Evolutionary conservation across 2,797 vertebrate species (phyloP), one percentile per base, ranked within the genome.

Genomic region (Clarias fuscus): DNA sequence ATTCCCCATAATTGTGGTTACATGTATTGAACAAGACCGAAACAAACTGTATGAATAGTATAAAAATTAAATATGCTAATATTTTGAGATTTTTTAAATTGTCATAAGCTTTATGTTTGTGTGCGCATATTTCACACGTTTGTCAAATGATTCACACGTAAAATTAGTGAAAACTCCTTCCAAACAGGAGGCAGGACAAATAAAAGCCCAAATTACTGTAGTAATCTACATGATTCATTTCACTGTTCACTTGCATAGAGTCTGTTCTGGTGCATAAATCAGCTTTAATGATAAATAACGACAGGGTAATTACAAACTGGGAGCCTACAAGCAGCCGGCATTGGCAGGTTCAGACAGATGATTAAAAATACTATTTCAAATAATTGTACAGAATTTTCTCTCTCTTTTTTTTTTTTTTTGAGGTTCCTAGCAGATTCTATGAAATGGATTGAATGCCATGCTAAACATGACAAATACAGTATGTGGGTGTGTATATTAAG

Each of bases 271-370:
- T 43, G 67, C 37, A 59, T 85, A 85, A 85, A 81, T 79, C 56
- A 33, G 84, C 40, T 62, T 15, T 62, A 62, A 80, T 71, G 67
- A 72, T 72, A 72, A 81, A 79, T 85, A 56, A 68, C 14, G 40
- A 59, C 73, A 58, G 61, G 20, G 43, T 85, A 59, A 70, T 78
- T 78, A 68, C 62, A 70, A 58, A 61, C 61, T 59, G 56, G 24
- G 6, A 72, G 67, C n/a, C 53, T 71, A 79, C 77, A 62, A 80
- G 67, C 78, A 73, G n/a, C 40, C 27, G 0, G 3, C 67, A 81
- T 80, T 33, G 37, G 58, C 84, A 73, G 78, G 37, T 59, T 72
- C 76, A 81, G 65, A 72, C 67, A 43, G 22, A 85, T 72, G 58
- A 62, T 81, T 61, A 27, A 81, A 70, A 78, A 80, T 70, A 70